Conservation (phyloP, 2,113 vertebrate genomes). For the Myiozetetes cayanensis region DNA sequence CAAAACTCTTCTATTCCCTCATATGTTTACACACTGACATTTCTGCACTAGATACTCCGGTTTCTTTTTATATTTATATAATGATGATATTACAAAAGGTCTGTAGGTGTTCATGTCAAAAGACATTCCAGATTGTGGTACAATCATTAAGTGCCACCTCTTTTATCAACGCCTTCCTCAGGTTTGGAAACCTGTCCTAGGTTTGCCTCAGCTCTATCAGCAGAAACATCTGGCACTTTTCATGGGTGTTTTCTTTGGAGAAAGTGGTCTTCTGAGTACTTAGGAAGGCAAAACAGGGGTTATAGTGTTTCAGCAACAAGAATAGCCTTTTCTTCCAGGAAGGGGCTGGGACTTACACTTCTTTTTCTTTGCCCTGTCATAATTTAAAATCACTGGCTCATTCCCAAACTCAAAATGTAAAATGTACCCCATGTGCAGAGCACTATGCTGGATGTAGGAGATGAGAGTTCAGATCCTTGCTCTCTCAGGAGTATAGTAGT, state of each 20-base stretch:
- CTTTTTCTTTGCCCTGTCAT: background rate
- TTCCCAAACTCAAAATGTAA: background rate
- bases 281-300: background rate
- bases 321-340: background rate
- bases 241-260: background rate
- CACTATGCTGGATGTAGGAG: background rate
- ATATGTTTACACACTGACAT: background rate
- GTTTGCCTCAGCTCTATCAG: background rate
- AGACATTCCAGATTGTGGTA: background rate
- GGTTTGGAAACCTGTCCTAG: background rate
- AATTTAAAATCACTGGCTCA: background rate
- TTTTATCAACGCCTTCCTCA: background rate
- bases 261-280: background rate
- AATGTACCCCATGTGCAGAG: background rate
- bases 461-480: background rate
- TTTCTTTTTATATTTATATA: background rate
- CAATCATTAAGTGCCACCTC: background rate
- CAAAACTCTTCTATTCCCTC: background rate
- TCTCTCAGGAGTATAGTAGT: background rate
- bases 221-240: background rate
- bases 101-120: background rate
- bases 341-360: background rate
- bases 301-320: background rate
- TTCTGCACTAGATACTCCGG: background rate
- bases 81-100: background rate